Evolutionary conservation across 2,888 invertebrate genomes (phyloP).

Genomic region (Cosmia pyralina): DNA sequence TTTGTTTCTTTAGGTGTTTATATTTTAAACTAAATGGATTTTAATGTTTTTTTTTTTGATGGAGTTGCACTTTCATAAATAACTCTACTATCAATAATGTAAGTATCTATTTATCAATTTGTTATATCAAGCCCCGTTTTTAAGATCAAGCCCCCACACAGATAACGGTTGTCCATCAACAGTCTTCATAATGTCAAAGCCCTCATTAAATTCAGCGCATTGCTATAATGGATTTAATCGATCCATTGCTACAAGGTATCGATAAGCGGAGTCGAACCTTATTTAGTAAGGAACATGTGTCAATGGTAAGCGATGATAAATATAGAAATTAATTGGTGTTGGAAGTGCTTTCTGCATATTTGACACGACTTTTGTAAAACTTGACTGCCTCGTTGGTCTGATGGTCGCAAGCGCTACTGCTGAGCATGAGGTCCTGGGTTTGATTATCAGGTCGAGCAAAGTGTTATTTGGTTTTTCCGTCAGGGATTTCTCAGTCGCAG

Average conservation of each 20-base stretch:
- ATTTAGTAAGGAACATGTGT: slow-evolving; percentile 40
- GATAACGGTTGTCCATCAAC: slow-evolving; percentile 37
- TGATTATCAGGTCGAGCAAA: no score
- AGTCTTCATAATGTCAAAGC: slow-evolving; percentile 27
- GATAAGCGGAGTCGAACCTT: slow-evolving; percentile 44
- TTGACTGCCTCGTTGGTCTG: no score
- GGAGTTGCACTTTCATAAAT: neutral
- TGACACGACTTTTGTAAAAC: no score
- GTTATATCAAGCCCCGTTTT: neutral
- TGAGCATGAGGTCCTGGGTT: no score
- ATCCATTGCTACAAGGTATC: slow-evolving; percentile 54
- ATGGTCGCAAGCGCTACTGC: no score
- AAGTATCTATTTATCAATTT: neutral
- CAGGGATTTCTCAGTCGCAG: no score
- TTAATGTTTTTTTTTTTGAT: no score
- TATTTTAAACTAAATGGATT: neutral
- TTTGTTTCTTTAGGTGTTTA: no score
- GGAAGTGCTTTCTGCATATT: no score
- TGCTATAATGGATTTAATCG: slow-evolving; percentile 41
- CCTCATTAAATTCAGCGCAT: slow-evolving; percentile 41
- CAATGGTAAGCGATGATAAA: slow-evolving; percentile 32
- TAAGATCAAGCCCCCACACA: slow-evolving; percentile 1
- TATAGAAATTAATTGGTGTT: neutral
- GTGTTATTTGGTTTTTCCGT: no score
- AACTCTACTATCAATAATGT: neutral